phyloP scores from a whole-genome alignment of 2,113 vertebrate species.

The Lepus europaeus region DNA sequence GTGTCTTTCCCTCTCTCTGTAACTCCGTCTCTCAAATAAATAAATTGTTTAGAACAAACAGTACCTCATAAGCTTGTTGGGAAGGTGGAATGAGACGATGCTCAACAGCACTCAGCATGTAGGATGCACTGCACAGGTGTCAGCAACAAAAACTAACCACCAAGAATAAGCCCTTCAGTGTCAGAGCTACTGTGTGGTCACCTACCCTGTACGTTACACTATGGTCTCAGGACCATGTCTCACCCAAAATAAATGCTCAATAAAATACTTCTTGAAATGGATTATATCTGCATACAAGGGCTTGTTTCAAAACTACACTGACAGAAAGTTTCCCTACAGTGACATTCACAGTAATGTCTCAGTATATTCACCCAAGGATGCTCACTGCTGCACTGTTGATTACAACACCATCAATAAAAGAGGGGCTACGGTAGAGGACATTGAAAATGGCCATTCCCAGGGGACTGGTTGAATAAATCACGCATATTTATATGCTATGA shows the following conservation, averaged over 20 bases:
- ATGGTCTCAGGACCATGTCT: background rate
- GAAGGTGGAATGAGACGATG: background rate
- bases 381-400: background rate
- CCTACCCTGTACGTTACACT: background rate
- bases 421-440: rapidly evolving
- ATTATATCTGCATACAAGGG: background rate
- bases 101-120: background rate
- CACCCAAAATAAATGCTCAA: background rate
- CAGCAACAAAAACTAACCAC: background rate
- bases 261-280: background rate
- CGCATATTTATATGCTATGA: background rate
- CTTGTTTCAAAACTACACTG: background rate
- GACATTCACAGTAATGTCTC: background rate
- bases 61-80: background rate
- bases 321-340: background rate
- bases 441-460: background rate
- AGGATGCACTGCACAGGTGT: background rate
- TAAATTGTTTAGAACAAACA: no score
- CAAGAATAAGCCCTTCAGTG: background rate
- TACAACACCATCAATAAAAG: background rate
- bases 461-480: background rate
- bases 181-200: background rate
- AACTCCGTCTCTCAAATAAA: no score
- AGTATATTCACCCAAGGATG: background rate
- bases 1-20: no score